phyloP scores from a whole-genome alignment of 2,888 invertebrate genomes.

The Caenorhabditis japonica region DNA sequence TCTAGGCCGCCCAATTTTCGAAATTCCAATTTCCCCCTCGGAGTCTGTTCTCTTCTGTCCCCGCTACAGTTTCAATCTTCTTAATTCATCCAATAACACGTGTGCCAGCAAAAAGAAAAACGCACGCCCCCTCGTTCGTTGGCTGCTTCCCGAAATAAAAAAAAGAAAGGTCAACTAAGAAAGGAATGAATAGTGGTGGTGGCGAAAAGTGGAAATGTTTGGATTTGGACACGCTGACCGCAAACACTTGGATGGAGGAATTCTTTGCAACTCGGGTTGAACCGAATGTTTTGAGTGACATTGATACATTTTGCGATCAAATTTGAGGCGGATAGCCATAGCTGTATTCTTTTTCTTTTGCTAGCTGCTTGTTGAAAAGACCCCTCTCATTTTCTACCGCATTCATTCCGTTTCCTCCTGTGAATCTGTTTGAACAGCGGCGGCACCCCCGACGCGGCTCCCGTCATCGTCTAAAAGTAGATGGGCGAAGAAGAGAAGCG shows the following conservation, averaged over 20 bases:
- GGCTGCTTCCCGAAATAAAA: slow-evolving; percentile 32
- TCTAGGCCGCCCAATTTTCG: slow-evolving; percentile 25
- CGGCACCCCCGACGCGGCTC: slow-evolving; percentile 35
- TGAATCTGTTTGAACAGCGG: slow-evolving; percentile 53
- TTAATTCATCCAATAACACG: slow-evolving; percentile 19
- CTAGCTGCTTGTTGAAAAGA: too few relatives aligned
- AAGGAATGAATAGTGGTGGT: neutral
- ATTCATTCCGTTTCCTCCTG: slow-evolving; percentile 25
- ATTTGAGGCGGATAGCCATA: too few relatives aligned
- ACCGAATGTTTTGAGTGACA: slow-evolving; percentile 17
- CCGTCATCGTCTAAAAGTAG: neutral
- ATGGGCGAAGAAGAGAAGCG: slow-evolving; percentile 25
- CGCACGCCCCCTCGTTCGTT: slow-evolving; percentile 13
- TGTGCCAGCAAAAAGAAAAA: slow-evolving; percentile 18
- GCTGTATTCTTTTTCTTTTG: too few relatives aligned
- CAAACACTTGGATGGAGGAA: slow-evolving; percentile 49
- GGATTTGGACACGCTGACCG: slow-evolving; percentile 51
- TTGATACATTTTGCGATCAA: too few relatives aligned
- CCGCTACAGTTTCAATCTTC: neutral
- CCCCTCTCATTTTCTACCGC: slow-evolving; percentile 2
- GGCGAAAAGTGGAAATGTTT: neutral
- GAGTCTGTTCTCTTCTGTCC: slow-evolving; percentile 15
- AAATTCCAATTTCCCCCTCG: slow-evolving; percentile 28
- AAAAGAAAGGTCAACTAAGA: slow-evolving; percentile 35
- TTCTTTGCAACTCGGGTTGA: slow-evolving; percentile 10